Evolutionary conservation across 2,113 vertebrate species (phyloP), one percentile per base, ranked within the genome.

Genomic region (Phylloscopus trochilus): DNA sequence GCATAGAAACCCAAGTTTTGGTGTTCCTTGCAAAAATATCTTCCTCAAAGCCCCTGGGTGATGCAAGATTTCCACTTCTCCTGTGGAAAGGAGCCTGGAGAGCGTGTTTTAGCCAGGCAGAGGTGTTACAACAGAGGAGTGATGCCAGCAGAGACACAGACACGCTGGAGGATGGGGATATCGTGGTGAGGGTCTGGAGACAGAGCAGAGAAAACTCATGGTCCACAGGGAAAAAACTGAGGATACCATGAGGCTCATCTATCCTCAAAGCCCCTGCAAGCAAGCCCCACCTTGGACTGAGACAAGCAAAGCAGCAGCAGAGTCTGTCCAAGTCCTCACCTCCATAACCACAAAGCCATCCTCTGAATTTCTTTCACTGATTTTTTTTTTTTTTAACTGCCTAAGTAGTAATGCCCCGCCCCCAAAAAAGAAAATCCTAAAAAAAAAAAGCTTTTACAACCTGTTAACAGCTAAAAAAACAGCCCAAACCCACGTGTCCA

Each of bases 391-490:
- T 94, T 88, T 84, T 2, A 78, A 84, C 15, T 37, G 26, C 8
- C 51, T 39, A 63, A 64, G 19, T 19, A 51, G 27, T 19, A 81
- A 56, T 24, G 27, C 14, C 11, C 15, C 1, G 0, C 4, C 13
- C 2, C 8, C 13, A 2, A 5, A 47, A 67, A 46, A 79, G 31
- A 69, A n/a, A 91, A 55, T 72, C 76, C 94, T 73, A 92, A 92
- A 88, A 91, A 92, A 92, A 88, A 91, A 37, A 96, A 84, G 49
- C 31, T 91, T 98, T 97, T 96, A 97, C 89, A 67, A 77, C 15
- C 82, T 96, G 93, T 96, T 97, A 97, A 97, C 94, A 96, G 92
- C 95, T 93, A 86, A 88, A 96, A 94, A 96, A 97, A 96, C 79
- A 90, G 95, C 81, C 88, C 93, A 79, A 87, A 97, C 96, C 95